Evolutionary conservation across 2,113 vertebrate genomes (phyloP), one percentile per base, ranked within the genome.

Genomic region (Verasper variegatus): DNA sequence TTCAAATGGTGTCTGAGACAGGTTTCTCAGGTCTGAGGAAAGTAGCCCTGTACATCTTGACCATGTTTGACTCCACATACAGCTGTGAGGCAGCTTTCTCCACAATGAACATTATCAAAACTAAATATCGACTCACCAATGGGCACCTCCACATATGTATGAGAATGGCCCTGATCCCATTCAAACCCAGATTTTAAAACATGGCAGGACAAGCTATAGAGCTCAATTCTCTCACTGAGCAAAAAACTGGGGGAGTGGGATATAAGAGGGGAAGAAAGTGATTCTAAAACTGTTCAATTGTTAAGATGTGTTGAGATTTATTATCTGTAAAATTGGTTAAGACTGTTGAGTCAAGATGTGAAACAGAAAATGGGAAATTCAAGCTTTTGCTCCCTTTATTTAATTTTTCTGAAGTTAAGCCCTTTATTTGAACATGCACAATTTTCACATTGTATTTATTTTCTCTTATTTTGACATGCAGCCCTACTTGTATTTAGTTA

Each of bases 221-320:
- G 57, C 57, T 59, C 57, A 59, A 59, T 59, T 59, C 15, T 59
- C 57, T 15, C 57, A 59, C 57, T 59, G 24, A 27, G 26, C 57
- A 59, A 31, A 5, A 59, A 31, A 59, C 14, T 31, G 7, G 56
- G 56, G 26, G 11, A 57, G 23, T 56, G 4, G 54, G 1, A 56
- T 56, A 27, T 27, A n/a, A 14, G 49, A 52, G 23, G 23, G 56
- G 14, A 58, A 27, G 23, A 58, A 13, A 52, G 7, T 14, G 2
- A n/a, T 9, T 52, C 7, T 20, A n/a, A 52, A 52, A 52, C 17
- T 52, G 7, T 47, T 49, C 1, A n/a, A 9, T 52, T 52, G 4
- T 52, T n/a, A n/a, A 24, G 23, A 24, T 24, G 23, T 24, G 23
- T 24, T n/a, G n/a, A n/a, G n/a, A n/a, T n/a, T n/a, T n/a, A n/a